Evolutionary conservation across 2,888 invertebrate genomes (phyloP).

Genomic region (Dolichopus griseipennis): DNA sequence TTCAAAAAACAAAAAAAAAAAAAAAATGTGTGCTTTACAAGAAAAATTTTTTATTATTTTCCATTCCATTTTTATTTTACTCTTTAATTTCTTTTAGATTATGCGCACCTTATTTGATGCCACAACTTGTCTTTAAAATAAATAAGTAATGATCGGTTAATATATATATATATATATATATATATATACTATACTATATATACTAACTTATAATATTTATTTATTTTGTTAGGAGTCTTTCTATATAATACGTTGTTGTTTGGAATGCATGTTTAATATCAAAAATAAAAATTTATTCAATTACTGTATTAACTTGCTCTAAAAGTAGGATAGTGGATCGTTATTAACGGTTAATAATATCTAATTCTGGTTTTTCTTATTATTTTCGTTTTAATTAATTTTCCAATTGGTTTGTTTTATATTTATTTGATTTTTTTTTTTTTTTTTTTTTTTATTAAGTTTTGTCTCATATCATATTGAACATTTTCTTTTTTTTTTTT

Average conservation of each 20-base stretch:
- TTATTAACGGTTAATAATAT: not conserved
- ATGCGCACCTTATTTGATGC: slow-evolving; percentile 3
- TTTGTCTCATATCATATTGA: too few relatives aligned
- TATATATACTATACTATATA: not conserved
- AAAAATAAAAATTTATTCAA: not conserved
- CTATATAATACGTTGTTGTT: not conserved
- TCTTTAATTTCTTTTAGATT: not conserved
- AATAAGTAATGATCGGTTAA: not conserved
- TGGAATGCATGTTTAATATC: not conserved
- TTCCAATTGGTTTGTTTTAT: not conserved
- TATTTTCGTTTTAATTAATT: not conserved
- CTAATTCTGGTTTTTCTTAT: not conserved
- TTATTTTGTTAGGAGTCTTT: not conserved
- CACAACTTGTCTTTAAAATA: not conserved
- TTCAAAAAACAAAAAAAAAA: too few relatives aligned
- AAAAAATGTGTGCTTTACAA: too few relatives aligned
- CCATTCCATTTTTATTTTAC: not conserved
- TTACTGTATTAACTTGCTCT: not conserved
- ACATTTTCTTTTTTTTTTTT: too few relatives aligned
- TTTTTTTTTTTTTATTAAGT: not conserved
- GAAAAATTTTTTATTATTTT: too few relatives aligned
- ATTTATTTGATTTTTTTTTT: not conserved
- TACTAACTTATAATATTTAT: too few relatives aligned
- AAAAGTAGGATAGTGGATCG: slow-evolving; percentile 3
- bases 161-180: not conserved